phyloP scores from a whole-genome alignment of 2,113 vertebrate genomes.

The Pangasianodon hypophthalmus region DNA sequence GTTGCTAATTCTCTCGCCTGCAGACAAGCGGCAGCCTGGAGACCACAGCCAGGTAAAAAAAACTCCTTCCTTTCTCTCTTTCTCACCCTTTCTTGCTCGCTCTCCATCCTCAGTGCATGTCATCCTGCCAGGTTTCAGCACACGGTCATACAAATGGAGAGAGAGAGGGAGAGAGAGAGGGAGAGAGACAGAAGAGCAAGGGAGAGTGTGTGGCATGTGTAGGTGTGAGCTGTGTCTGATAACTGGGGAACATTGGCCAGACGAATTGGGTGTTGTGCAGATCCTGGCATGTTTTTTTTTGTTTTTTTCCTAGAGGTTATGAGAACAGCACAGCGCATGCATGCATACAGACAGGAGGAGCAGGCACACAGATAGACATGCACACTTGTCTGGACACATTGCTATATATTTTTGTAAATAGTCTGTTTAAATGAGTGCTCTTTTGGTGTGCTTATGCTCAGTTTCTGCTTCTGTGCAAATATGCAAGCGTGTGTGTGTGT shows the following conservation, averaged over 20 bases:
- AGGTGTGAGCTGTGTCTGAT: conserved; percentile 65
- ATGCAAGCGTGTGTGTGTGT: neutral
- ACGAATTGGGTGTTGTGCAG: conserved; percentile 62
- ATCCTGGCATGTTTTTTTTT: conserved; percentile 34
- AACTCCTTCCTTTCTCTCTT: conserved; percentile 79
- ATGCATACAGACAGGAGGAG: conserved; percentile 37
- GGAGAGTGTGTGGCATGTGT: conserved; percentile 54
- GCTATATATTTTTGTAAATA: conserved; percentile 15
- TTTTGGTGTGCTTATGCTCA: conserved; percentile 49
- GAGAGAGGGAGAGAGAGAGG: conserved; percentile 45
- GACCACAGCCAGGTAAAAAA: conserved; percentile 98
- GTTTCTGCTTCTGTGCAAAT: conserved; percentile 2
- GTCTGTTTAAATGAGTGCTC: conserved; percentile 53
- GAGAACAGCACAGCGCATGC: conserved; percentile 25
- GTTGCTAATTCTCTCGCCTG: conserved; percentile 99
- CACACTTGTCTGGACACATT: conserved; percentile 33
- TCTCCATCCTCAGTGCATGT: conserved; percentile 76
- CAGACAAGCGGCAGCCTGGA: conserved; percentile 95
- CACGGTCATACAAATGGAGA: conserved; percentile 82
- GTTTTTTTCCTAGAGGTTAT: conserved; percentile 31
- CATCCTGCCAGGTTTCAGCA: conserved; percentile 88
- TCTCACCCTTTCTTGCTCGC: conserved; percentile 69
- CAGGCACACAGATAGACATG: conserved; percentile 52
- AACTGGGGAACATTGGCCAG: conserved; percentile 71
- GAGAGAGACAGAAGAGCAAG: conserved; percentile 41